Base-by-base conservation (phyloP, 2,797 vertebrate genomes). In the Phalloptychus januarius region DNA sequence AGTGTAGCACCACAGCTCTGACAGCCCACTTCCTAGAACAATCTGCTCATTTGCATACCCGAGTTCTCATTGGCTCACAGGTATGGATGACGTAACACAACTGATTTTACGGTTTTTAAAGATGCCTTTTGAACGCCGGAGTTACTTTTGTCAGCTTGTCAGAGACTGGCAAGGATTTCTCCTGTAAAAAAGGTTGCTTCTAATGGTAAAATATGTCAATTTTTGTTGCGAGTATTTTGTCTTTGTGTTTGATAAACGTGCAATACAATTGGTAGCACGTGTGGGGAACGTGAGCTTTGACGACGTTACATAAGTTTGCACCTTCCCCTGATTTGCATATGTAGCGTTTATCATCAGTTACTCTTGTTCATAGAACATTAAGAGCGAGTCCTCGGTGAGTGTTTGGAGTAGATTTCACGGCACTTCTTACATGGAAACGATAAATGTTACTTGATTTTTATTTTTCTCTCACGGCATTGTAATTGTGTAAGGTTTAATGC, bases 11-110 rank as follows among this genome's bases (percentile, higher is more conserved):
- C 31, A 48, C 77, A 54, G 72, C 72, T 20, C 52, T 82, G 76
- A 76, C 80, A 82, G 78, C 80, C 70, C 75, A 92, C 92, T 94
- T 94, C 94, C 94, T 84, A 74, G 73, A 89, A 75, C 75, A 74
- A 44, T 33, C 85, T 56, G 1, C 44, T 20, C 1, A 82, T 91
- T 78, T 85, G 82, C 92, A 90, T 88, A 45, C 0, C 13, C 0
- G 4, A 18, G 0, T 2, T 76, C 38, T 44, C 28, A 91, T 94
- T 94, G 92, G 94, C 25, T 46, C 2, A 76, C 23, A 25, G 1
- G 0, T 0, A n/a, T 0, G 0, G 5, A 0, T 78, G 82, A 86
- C 87, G 83, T 65, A 0, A 0, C 1, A 12, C 3, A 10, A 4
- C 7, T 16, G 6, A 75, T 71, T n/a, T 46, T 73, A 82, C 80